Evolutionary conservation across 2,888 invertebrate species (phyloP).

Genomic region (Erannis defoliaria): DNA sequence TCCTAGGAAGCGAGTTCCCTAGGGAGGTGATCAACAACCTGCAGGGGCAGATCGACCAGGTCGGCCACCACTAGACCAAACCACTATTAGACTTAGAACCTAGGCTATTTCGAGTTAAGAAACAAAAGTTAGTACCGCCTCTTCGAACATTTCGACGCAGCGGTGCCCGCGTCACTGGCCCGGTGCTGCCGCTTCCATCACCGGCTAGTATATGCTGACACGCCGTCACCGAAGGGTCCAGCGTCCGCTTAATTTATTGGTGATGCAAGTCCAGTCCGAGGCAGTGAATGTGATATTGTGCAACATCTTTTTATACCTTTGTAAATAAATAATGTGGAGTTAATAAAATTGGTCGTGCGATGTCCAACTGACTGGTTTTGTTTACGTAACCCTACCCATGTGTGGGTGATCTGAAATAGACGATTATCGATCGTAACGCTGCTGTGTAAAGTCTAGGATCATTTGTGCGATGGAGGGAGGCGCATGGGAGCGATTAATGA

Average conservation of each 20-base stretch:
- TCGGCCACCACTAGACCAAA: constrained; percentile 87
- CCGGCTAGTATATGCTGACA: constrained; percentile 19
- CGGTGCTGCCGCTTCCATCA: constrained; percentile 42
- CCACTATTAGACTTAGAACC: constrained; percentile 16
- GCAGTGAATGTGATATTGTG: constrained; percentile 80
- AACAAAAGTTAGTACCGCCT: constrained; percentile 3
- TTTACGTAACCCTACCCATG: constrained; percentile 62
- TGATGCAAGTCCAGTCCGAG: constrained; percentile 73
- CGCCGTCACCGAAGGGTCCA: constrained; percentile 18
- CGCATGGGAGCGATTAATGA: constrained; percentile 40
- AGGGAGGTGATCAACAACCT: constrained; percentile 95
- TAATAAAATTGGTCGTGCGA: constrained; percentile 71
- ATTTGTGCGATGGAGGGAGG: constrained; percentile 32
- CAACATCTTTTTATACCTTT: constrained; percentile 79
- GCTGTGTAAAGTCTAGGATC: constrained; percentile 46
- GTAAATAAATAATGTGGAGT: constrained; percentile 72
- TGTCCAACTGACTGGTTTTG: constrained; percentile 63
- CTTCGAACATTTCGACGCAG: constrained; percentile 21
- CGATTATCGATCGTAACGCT: constrained; percentile 50
- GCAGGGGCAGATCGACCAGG: constrained; percentile 94
- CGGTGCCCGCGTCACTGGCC: constrained; percentile 9
- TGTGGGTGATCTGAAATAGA: constrained; percentile 39
- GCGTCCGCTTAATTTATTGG: constrained; percentile 69
- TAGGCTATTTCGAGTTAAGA: constrained; percentile 27
- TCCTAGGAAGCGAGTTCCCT: constrained; percentile 94